phyloP scores from a whole-genome alignment of 2,113 vertebrate species.

The Lepus timidus region DNA sequence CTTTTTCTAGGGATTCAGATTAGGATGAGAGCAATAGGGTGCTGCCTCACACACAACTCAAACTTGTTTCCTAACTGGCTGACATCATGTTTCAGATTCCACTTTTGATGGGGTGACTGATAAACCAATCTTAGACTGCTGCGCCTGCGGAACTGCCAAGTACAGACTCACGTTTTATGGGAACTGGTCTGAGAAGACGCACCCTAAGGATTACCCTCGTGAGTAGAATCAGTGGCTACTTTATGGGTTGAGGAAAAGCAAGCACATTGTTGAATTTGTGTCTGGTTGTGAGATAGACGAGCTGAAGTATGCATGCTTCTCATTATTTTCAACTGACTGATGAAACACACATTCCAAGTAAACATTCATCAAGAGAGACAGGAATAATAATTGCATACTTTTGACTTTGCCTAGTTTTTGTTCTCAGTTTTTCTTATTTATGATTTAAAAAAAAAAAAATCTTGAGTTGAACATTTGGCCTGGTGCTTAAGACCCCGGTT shows the following conservation, averaged over 20 bases:
- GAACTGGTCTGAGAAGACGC: slow-evolving; percentile 98
- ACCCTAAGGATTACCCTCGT: slow-evolving; percentile 98
- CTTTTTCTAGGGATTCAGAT: neutral
- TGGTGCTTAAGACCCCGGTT: no score
- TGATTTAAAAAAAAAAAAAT: neutral
- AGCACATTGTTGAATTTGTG: neutral
- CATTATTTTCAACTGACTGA: neutral
- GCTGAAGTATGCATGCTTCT: neutral
- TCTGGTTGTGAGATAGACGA: neutral
- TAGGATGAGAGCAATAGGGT: neutral
- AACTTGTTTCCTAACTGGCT: neutral
- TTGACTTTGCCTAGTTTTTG: slow-evolving; percentile 8
- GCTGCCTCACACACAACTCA: neutral
- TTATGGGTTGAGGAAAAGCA: neutral
- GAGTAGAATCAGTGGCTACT: slow-evolving; percentile 82
- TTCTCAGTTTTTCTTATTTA: slow-evolving; percentile 41
- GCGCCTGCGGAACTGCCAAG: slow-evolving; percentile 98
- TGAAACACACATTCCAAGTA: neutral
- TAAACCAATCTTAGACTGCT: slow-evolving; percentile 92
- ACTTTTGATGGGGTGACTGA: slow-evolving; percentile 89
- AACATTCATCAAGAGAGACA: neutral
- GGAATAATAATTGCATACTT: neutral
- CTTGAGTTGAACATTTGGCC: no score
- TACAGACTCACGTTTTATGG: slow-evolving; percentile 98
- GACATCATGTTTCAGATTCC: slow-evolving; percentile 87